These are phyloP conservation scores for Apocheima hispidaria DNA, from an alignment of 2,888 invertebrate species.

Conservation along the genomic window DNA sequence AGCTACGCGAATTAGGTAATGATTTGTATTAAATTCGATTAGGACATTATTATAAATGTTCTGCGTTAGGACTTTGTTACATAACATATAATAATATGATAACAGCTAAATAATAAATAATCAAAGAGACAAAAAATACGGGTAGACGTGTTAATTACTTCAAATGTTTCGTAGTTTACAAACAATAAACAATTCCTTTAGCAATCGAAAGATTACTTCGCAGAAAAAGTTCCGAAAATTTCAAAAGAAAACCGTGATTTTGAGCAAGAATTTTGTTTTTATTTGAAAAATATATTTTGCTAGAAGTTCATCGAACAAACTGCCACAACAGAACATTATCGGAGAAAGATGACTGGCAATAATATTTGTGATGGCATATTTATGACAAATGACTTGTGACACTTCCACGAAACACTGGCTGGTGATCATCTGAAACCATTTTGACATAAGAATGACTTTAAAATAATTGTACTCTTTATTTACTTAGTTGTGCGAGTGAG, in stretches of 20 bases:
- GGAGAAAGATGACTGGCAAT: constrained; percentile 62
- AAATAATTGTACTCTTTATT: constrained; percentile 1
- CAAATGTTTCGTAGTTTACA: too few relatives aligned
- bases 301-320: constrained; percentile 36
- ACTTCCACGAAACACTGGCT: constrained; percentile 52
- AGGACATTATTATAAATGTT: not conserved
- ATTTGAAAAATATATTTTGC: too few relatives aligned
- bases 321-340: constrained; percentile 45
- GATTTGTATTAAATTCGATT: not conserved
- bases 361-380: constrained; percentile 50
- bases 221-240: too few relatives aligned
- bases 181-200: too few relatives aligned
- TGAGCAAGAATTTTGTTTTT: too few relatives aligned
- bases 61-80: not conserved
- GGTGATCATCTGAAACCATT: constrained; percentile 15
- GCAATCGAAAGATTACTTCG: too few relatives aligned
- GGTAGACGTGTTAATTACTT: too few relatives aligned
- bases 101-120: too few relatives aligned
- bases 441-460: constrained; percentile 11
- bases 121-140: too few relatives aligned
- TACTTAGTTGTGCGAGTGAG: not conserved
- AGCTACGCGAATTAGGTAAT: not conserved
- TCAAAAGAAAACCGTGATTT: too few relatives aligned
- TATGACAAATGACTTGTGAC: constrained; percentile 64
- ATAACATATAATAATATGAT: too few relatives aligned